Percentiles rank a stretch among this genome's conserved stretches.
phyloP scores from a whole-genome alignment of 2,113 vertebrate species.

The Baryphthengus martii region DNA sequence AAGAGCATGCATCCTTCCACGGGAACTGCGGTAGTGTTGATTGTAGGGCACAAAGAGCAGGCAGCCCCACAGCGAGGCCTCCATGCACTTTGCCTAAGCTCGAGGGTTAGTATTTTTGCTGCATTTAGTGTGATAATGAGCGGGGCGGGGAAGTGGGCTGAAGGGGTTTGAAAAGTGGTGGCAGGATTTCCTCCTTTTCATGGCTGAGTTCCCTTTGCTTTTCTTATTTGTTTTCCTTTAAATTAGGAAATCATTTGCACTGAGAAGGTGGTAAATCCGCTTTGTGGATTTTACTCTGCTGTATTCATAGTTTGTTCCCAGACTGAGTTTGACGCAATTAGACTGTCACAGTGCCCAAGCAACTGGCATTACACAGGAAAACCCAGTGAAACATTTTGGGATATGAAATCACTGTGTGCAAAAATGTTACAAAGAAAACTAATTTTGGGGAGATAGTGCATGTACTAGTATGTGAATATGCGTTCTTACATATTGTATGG shows the following conservation, averaged over 20 bases:
- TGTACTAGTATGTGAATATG: not conserved
- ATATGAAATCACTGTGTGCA: not conserved
- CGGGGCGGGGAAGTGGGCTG: accelerated
- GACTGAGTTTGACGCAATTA: conserved; percentile 3
- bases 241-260: conserved; percentile 20
- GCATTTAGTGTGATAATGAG: not conserved
- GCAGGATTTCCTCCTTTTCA: conserved; percentile 57
- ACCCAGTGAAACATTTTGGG: not conserved
- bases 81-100: not conserved
- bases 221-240: conserved; percentile 19
- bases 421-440: not conserved
- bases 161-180: conserved; percentile 3
- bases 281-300: conserved; percentile 17
- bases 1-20: not conserved
- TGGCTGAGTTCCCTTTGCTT: not conserved
- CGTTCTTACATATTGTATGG: not conserved
- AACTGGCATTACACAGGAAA: not conserved
- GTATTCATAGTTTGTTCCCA: conserved; percentile 3
- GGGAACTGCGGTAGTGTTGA: accelerated
- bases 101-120: not conserved
- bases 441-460: not conserved
- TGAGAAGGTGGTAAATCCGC: not conserved
- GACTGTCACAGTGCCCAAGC: not conserved
- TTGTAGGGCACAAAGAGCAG: not conserved
- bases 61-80: not conserved